Conservation (phyloP, 1,140 invertebrate species). For the Habropoda laboriosa region DNA sequence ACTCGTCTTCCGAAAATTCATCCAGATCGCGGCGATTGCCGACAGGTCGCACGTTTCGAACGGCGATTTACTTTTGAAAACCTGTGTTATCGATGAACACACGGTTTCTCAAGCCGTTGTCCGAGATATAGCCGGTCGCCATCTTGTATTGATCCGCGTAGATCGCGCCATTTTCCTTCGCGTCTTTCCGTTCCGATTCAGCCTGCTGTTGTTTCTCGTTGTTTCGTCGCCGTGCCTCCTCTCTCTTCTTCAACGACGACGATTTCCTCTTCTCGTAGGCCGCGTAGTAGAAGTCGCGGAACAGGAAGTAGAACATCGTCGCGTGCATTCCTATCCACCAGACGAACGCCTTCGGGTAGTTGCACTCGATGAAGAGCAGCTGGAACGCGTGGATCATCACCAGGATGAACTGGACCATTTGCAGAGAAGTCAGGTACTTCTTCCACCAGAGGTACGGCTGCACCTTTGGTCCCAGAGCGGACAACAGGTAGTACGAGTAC, state of each 20-base stretch:
- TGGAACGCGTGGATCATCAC: constrained; percentile 92
- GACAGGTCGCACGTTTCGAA: background rate
- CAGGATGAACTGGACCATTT: constrained; percentile 92
- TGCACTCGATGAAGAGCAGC: constrained; percentile 92
- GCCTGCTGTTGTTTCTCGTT: background rate
- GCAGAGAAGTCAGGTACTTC: constrained; percentile 93
- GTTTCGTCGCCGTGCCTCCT: constrained; percentile 8
- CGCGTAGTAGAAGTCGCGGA: constrained; percentile 89
- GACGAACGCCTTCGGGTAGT: constrained; percentile 89
- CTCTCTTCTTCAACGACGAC: constrained; percentile 51
- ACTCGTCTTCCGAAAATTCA: background rate
- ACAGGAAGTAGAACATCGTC: constrained; percentile 90
- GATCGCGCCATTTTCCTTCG: constrained; percentile 50
- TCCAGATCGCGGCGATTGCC: background rate
- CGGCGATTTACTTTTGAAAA: constrained; percentile 46
- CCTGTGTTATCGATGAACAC: constrained; percentile 77
- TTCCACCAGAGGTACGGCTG: constrained; percentile 97
- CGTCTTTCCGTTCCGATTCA: constrained; percentile 23
- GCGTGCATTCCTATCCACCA: constrained; percentile 89
- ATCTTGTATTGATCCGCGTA: constrained; percentile 79
- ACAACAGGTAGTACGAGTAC: constrained; percentile 95
- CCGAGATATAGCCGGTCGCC: constrained; percentile 78
- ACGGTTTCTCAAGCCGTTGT: constrained; percentile 76
- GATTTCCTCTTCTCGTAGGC: constrained; percentile 82
- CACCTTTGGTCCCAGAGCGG: constrained; percentile 91